phyloP scores from a whole-genome alignment of 2,888 invertebrate species.

The Cephus pygmeus region DNA sequence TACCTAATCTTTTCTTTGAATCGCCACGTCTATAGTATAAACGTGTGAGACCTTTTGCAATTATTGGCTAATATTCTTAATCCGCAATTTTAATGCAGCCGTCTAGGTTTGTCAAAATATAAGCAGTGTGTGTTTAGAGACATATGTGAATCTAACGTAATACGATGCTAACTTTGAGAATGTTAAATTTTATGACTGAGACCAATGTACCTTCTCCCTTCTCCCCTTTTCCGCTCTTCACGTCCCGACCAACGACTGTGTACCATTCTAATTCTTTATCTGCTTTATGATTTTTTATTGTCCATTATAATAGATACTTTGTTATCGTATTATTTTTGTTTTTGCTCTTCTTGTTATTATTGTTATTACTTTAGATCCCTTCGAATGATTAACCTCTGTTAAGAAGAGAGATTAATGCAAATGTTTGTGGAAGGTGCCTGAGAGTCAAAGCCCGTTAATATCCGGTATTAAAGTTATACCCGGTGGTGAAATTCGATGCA shows the following conservation, averaged over 20 bases:
- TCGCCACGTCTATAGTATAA: not conserved
- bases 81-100: no score
- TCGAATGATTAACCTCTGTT: not conserved
- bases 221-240: not conserved
- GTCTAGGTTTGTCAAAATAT: not conserved
- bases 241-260: not conserved
- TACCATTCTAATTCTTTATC: not conserved
- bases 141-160: not conserved
- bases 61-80: not conserved
- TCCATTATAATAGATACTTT: not conserved
- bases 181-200: not conserved
- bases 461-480: slow-evolving; percentile 54
- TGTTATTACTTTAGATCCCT: not conserved
- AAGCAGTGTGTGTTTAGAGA: not conserved
- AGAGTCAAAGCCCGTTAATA: slow-evolving; percentile 46
- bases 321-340: not conserved
- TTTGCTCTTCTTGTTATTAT: not conserved
- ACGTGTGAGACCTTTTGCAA: not conserved
- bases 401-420: not conserved
- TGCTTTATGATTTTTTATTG: not conserved
- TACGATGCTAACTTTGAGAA: not conserved
- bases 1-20: not conserved
- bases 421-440: not conserved
- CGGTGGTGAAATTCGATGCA: slow-evolving; percentile 53
- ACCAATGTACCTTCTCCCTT: not conserved